Percentiles rank a stretch among this genome's conserved stretches.
Conservation (phyloP, 2,113 vertebrate species). For the Ovibos moschatus region DNA sequence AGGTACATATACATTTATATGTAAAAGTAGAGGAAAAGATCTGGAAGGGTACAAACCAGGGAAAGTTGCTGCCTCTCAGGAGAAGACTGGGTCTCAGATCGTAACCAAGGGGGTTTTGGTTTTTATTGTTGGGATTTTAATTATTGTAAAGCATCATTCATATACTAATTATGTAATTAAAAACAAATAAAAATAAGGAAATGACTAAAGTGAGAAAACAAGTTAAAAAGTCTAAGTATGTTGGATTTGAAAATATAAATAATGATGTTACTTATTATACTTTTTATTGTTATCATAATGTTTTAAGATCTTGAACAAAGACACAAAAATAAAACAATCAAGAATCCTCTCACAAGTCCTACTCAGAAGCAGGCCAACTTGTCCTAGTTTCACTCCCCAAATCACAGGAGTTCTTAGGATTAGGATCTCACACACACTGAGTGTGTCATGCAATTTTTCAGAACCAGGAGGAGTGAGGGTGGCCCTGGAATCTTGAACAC, state of each 20-base stretch:
- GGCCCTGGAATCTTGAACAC: neutral
- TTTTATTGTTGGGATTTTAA: constrained; percentile 22
- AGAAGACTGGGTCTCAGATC: neutral
- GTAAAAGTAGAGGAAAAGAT: neutral
- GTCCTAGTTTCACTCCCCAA: neutral
- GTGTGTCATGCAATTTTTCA: neutral
- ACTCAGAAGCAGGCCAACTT: neutral
- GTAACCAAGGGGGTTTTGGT: neutral
- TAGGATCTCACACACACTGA: neutral
- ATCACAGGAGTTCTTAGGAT: neutral
- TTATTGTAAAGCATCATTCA: neutral
- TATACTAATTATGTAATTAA: neutral
- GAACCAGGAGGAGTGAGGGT: neutral
- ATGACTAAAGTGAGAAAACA: neutral
- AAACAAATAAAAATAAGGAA: neutral
- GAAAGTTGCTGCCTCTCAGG: neutral
- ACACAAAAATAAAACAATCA: neutral
- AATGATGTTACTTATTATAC: neutral
- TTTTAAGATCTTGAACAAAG: neutral
- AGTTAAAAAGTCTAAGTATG: neutral
- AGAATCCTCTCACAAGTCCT: neutral
- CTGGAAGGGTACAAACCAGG: neutral
- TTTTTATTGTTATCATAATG: neutral
- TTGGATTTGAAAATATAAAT: neutral
- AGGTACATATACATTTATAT: neutral